phyloP scores from a whole-genome alignment of 2,888 invertebrate species.

The Diloba caeruleocephala region DNA sequence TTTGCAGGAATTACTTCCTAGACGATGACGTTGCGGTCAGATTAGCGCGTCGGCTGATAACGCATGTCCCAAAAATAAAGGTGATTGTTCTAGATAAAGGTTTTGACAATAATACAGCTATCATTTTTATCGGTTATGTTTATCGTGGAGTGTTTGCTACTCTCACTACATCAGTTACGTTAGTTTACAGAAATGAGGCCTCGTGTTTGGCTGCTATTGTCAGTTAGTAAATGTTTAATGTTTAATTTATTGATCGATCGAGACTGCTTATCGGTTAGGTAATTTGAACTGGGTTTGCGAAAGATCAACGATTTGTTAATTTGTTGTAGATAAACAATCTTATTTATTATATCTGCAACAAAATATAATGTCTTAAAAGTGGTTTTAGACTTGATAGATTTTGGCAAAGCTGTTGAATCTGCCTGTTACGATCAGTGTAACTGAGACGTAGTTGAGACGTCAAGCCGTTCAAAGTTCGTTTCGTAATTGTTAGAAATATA shows the following conservation, averaged over 20 bases:
- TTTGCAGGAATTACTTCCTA: conserved; percentile 40
- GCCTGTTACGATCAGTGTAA: too few species aligned
- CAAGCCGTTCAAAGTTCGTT: too few species aligned
- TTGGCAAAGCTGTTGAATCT: too few species aligned
- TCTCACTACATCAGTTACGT: conserved; percentile 26
- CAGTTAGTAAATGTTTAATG: conserved; percentile 25
- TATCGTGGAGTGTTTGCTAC: conserved; percentile 44
- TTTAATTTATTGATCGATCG: conserved; percentile 32
- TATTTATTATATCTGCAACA: conserved; percentile 1
- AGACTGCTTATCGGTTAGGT: conserved; percentile 33
- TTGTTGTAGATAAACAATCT: too few species aligned
- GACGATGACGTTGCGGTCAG: too few species aligned
- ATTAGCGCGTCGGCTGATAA: conserved; percentile 49
- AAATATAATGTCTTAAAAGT: not conserved
- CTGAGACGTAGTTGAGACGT: too few species aligned
- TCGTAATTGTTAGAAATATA: too few species aligned
- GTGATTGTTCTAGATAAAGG: conserved; percentile 62
- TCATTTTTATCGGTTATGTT: conserved; percentile 48
- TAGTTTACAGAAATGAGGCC: conserved; percentile 31
- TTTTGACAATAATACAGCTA: conserved; percentile 47
- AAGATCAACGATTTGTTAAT: conserved; percentile 24
- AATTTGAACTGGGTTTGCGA: conserved; percentile 29
- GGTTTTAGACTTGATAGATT: too few species aligned
- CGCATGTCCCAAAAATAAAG: conserved; percentile 59
- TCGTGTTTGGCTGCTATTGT: conserved; percentile 10